A percentile compares a stretch with the other conserved stretches of the same genome.
Conservation (phyloP, 2,797 vertebrate genomes). For the Enteromius unitaeniatus region DNA sequence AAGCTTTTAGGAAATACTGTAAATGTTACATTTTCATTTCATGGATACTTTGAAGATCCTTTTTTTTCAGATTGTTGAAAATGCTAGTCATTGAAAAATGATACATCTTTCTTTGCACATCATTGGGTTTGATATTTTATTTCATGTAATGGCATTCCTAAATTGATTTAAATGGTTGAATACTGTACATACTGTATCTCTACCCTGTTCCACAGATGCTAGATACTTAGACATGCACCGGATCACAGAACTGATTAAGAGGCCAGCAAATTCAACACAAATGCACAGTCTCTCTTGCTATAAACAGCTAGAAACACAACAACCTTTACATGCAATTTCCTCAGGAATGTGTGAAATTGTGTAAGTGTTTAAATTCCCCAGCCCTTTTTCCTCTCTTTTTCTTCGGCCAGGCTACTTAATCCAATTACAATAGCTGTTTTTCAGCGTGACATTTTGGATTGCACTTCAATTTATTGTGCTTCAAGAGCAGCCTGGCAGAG, state of each 20-base stretch:
- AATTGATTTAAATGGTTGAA: not conserved
- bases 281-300: not conserved
- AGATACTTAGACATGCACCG: constrained; percentile 11
- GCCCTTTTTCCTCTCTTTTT: constrained; percentile 33
- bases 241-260: constrained; percentile 10
- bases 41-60: not conserved
- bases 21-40: not conserved
- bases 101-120: not conserved
- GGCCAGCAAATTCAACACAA: constrained; percentile 6
- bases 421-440: constrained; percentile 67
- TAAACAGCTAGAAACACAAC: not conserved
- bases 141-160: not conserved
- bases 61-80: not conserved
- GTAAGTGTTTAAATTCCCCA: constrained; percentile 16
- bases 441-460: constrained; percentile 59
- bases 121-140: not conserved
- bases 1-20: not conserved
- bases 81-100: not conserved
- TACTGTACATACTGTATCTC: not conserved
- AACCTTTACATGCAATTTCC: constrained; percentile 1
- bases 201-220: not conserved
- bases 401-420: constrained; percentile 61
- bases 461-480: constrained; percentile 68
- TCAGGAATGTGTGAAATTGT: constrained; percentile 5
- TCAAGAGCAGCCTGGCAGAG: constrained; percentile 63